Evolutionary conservation across 37 sponge, comb jelly and placozoan species (phyloP), one percentile per base, ranked within the genome.

Genomic region (Ianthella basta): DNA sequence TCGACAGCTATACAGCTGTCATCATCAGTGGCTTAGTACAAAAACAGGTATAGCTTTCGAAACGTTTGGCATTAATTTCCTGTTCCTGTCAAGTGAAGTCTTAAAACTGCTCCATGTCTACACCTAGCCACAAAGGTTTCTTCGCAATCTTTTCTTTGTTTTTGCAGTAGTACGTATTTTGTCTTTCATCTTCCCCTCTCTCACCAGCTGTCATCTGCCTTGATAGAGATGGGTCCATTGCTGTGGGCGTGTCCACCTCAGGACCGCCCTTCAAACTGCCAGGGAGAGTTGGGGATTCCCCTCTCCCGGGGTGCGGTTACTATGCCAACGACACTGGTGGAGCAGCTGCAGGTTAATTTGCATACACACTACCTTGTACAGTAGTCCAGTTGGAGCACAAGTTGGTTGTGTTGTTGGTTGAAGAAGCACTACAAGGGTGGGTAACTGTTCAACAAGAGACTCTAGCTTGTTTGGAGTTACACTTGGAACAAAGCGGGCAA

Each of bases 231-330:
- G 86, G 89, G 4, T 14, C 32, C 37, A 36, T 92, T 8, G 86
- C 86, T 38, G 92, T 82, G 53, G 89, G 92, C 33, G 90, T 94
- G 41, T 91, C 92, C n/a, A 94, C 95, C 12, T 87, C 88, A 24
- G 95, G 95, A 8, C 89, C 92, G 15, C 87, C 92, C 25, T 85
- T 85, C 66, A 94, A 94, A 41, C 44, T 69, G 24, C 82, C 84
- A 30, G 95, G 95, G 23, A 63, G 95, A 57, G 92, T 94, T 5
- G 95, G 95, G 56, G 95, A 94, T 85, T 89, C 89, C 55, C 92
- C 95, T 24, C 64, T 94, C 29, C 92, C 95, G 16, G 95, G 95
- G 1, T 90, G 92, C 86, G 95, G 95, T 4, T 70, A 83, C 13
- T 94, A 94, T 85, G 95, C 89, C 72, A 89, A 94, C 84, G 75